phyloP scores from a whole-genome alignment of 2,113 vertebrate genomes.

The Oxyruncus cristatus region DNA sequence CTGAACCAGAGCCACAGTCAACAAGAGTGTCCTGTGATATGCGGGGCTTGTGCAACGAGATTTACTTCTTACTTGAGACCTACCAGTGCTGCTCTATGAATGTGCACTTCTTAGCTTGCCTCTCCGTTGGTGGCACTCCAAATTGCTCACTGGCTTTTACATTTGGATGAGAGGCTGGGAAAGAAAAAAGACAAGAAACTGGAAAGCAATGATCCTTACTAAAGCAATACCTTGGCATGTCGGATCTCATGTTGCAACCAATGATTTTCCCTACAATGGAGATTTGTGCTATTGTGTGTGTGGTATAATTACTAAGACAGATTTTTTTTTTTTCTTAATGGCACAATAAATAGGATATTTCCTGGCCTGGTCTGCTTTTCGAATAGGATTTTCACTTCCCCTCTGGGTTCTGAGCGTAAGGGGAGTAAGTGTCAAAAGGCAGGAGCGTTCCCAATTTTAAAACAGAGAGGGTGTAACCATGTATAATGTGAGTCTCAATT shows the following conservation, averaged over 20 bases:
- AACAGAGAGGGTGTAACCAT: not conserved
- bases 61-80: conserved; percentile 40
- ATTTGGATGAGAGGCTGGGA: conserved; percentile 10
- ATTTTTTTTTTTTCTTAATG: conserved; percentile 24
- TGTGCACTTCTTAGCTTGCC: not conserved
- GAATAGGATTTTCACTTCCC: conserved; percentile 64
- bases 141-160: conserved; percentile 31
- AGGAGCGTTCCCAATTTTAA: conserved; percentile 44
- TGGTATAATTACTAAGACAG: conserved; percentile 44
- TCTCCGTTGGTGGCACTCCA: conserved; percentile 45
- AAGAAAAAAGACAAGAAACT: not conserved
- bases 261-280: conserved; percentile 8
- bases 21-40: not conserved
- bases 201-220: not conserved
- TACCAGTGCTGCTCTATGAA: not conserved
- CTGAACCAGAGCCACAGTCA: conserved; percentile 40
- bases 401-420: conserved; percentile 24
- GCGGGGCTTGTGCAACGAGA: not conserved
- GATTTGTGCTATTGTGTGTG: conserved; percentile 60
- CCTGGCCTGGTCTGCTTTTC: conserved; percentile 45
- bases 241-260: conserved; percentile 34
- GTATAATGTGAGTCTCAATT: not conserved
- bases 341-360: conserved; percentile 69
- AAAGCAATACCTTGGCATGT: conserved; percentile 36
- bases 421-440: conserved; percentile 64